Evolutionary conservation across 1,140 invertebrate species (phyloP).

Genomic region (Polyergus mexicanus): DNA sequence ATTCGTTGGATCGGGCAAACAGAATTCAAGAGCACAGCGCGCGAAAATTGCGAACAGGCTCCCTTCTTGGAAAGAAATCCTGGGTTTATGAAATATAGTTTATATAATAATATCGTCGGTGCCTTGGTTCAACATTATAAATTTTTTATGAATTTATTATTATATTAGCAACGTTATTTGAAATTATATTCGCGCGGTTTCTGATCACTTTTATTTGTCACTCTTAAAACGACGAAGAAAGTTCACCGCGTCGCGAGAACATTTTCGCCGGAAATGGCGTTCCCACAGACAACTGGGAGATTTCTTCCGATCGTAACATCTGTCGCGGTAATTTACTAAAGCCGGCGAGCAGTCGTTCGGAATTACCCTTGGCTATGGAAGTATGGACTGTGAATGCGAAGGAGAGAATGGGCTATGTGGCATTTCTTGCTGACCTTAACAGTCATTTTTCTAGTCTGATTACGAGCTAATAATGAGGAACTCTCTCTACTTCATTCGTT

Average conservation of each 20-base stretch:
- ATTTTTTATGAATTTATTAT: slow-evolving; percentile 34
- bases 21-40: slow-evolving; percentile 5
- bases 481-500: background rate
- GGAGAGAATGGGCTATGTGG: background rate
- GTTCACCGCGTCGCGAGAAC: background rate
- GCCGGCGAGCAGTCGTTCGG: background rate
- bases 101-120: background rate
- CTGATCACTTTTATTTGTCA: background rate
- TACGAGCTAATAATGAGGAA: slow-evolving; percentile 27
- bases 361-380: slow-evolving; percentile 9
- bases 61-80: background rate
- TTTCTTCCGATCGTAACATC: slow-evolving; percentile 36
- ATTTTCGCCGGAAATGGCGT: slow-evolving; percentile 12
- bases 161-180: background rate
- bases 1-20: slow-evolving; percentile 10
- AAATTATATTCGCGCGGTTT: background rate
- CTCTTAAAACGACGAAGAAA: slow-evolving; percentile 19
- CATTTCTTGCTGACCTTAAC: background rate
- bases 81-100: background rate
- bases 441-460: slow-evolving; percentile 1
- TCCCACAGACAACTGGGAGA: background rate
- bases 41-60: background rate
- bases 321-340: slow-evolving; percentile 44
- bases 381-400: slow-evolving; percentile 1
- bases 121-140: slow-evolving; percentile 8